These are phyloP conservation scores for Zoanthus sansibaricus DNA, from an alignment of 92 coral and sea anemone species.

Conservation along the genomic window DNA sequence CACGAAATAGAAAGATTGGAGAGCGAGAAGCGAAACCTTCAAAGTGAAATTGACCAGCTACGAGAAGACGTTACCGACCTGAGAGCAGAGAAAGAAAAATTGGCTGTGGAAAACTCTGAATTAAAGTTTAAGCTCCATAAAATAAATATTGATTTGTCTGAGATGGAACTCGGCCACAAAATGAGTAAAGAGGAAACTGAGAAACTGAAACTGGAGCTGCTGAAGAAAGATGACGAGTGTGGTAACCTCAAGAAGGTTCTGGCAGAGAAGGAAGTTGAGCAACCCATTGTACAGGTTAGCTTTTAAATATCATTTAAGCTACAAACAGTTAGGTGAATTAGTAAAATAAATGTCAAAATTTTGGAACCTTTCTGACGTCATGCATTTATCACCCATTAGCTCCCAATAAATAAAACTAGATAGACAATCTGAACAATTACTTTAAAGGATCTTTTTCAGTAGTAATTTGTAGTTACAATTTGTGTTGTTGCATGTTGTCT, in stretches of 20 bases:
- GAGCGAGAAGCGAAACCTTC: slow-evolving; percentile 74
- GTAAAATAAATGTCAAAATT: background rate
- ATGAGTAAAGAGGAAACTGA: slow-evolving; percentile 75
- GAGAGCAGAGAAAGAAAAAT: slow-evolving; percentile 70
- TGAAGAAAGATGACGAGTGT: slow-evolving; percentile 67
- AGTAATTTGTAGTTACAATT: too few relatives aligned
- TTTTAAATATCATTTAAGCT: background rate
- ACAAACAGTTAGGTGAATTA: too few relatives aligned
- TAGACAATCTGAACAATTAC: too few relatives aligned
- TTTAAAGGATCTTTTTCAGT: too few relatives aligned
- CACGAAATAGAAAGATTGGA: slow-evolving; percentile 70
- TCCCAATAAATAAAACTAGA: too few relatives aligned
- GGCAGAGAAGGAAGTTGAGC: slow-evolving; percentile 63
- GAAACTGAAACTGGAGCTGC: slow-evolving; percentile 65
- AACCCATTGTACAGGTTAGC: slow-evolving; percentile 34
- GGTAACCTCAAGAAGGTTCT: slow-evolving; percentile 57
- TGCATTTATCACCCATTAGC: too few relatives aligned
- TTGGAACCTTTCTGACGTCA: too few relatives aligned
- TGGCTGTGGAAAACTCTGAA: slow-evolving; percentile 77
- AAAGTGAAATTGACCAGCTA: slow-evolving; percentile 75
- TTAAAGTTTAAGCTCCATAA: slow-evolving; percentile 71
- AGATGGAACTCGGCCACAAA: slow-evolving; percentile 68
- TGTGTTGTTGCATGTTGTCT: too few relatives aligned
- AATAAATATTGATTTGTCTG: slow-evolving; percentile 65
- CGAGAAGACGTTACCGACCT: slow-evolving; percentile 74